Evolutionary conservation across 1,140 invertebrate species (phyloP), one percentile per base, ranked within the genome.

Genomic region (Scaptomyza graminum): DNA sequence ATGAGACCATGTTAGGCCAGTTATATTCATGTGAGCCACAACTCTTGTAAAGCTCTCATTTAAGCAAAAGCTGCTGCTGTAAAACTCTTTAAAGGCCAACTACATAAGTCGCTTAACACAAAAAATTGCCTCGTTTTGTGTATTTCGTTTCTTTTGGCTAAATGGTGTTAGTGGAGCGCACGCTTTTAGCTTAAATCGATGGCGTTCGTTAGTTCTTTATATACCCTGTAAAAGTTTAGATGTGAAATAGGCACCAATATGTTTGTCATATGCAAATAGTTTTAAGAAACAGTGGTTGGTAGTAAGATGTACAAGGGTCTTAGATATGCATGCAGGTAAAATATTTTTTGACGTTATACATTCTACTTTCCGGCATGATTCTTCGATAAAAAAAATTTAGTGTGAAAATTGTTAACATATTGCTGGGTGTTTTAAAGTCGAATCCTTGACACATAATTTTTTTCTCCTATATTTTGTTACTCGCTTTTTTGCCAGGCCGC

Each of bases 121-220:
- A 52, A 47, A 72, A 67, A 54, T 37, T 11, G 13, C 1, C 12
- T 11, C 6, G 16, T 12, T 63, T 62, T 54, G n/a, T 50, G 8
- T 49, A 47, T 54, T 16, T 16, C 9, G 31, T 11, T 9, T 2
- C 8, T 34, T 34, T 34, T 34, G 41, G 9, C 34, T 2, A 43
- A 52, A 60, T 67, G 54, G 49, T 52, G 63, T 72, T 50, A 47
- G 49, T 34, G 54, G 28, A 28, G 18, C 55, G 52, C 22, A 49
- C 55, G 55, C 69, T 67, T 72, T 72, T 72, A 67, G 54, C 43
- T 15, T 31, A 54, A 67, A 55, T 67, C 47, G 15, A 47, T 54
- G 57, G 28, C 22, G 15, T 12, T 18, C 28, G 56, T 28, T 56
- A 5, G 12, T 57, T 55, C 25, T 54, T 25, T 22, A 1, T 4